Evolutionary conservation across 2,113 vertebrate genomes (phyloP).

Genomic region (Monopterus albus): DNA sequence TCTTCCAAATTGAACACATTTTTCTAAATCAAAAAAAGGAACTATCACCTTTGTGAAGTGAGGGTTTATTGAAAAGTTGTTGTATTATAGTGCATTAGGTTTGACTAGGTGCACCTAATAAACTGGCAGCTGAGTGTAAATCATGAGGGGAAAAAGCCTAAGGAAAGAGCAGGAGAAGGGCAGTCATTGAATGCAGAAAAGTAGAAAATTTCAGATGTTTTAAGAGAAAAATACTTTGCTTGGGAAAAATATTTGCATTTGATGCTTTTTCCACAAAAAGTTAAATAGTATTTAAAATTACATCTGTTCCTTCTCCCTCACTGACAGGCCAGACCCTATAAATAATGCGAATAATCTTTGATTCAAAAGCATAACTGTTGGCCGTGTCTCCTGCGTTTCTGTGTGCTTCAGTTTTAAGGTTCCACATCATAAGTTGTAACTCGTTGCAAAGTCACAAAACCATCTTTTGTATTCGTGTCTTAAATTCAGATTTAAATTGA

Average conservation of each 20-base stretch:
- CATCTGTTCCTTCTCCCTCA: no score
- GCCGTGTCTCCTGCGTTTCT: no score
- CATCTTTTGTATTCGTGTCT: neutral
- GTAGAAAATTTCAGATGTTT: neutral
- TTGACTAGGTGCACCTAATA: neutral
- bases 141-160: neutral
- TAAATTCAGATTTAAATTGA: no score
- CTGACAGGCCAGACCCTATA: no score
- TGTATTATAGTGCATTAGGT: neutral
- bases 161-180: neutral
- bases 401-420: no score
- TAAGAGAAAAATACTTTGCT: neutral
- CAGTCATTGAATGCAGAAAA: slow-evolving; percentile 7
- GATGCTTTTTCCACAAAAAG: no score
- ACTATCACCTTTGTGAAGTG: neutral
- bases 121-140: slow-evolving; percentile 4
- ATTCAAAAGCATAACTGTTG: no score
- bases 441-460: neutral
- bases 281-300: no score
- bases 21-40: no score
- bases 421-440: no score
- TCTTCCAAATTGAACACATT: neutral
- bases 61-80: slow-evolving; percentile 5
- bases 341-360: no score
- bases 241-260: no score